Evolutionary conservation across 2,113 vertebrate genomes (phyloP).

Genomic region (Excalfactoria chinensis): DNA sequence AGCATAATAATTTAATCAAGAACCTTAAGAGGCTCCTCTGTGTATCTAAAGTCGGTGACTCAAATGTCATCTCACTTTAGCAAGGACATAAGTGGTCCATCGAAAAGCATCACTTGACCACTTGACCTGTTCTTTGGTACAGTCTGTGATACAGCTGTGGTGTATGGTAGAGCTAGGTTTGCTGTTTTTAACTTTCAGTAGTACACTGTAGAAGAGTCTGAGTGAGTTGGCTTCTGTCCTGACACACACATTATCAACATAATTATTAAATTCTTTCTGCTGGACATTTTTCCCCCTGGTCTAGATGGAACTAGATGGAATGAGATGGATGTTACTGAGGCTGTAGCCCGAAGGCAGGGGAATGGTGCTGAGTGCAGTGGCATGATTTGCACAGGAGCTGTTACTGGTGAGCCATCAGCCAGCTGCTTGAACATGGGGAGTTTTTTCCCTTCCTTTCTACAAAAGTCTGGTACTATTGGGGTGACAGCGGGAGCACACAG

Average conservation of each 20-base stretch:
- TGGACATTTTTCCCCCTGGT: not conserved
- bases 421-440: not conserved
- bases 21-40: slow-evolving; percentile 20
- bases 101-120: not conserved
- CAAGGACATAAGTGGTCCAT: not conserved
- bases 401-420: not conserved
- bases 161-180: not conserved
- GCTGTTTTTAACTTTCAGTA: not conserved
- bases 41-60: slow-evolving; percentile 25
- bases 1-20: slow-evolving; percentile 56
- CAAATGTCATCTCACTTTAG: slow-evolving; percentile 35
- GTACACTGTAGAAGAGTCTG: not conserved
- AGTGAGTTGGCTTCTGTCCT: not conserved
- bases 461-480: not conserved
- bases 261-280: not conserved
- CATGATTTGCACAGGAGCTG: not conserved
- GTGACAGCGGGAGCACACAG: not conserved
- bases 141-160: not conserved
- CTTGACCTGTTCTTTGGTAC: not conserved
- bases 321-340: not conserved
- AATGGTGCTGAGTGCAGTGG: not conserved
- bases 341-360: not conserved
- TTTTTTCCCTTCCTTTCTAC: not conserved
- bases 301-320: not conserved
- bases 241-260: not conserved